Evolutionary conservation across 2,888 invertebrate species (phyloP).

Genomic region (Spialia ferax): DNA sequence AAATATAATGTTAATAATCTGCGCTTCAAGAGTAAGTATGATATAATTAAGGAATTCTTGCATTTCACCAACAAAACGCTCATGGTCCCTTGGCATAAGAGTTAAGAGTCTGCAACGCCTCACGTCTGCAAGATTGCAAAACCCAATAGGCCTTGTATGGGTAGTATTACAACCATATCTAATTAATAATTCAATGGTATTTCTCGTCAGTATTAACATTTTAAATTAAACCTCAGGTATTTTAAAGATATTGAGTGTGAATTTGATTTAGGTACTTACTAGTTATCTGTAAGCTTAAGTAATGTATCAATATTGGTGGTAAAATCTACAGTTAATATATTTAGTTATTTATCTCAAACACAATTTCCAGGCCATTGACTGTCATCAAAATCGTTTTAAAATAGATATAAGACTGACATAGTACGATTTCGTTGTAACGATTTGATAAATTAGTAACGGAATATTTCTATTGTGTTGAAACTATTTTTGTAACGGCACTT

Average conservation of each 20-base stretch:
- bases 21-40: conserved; percentile 3
- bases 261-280: conserved; percentile 71
- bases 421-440: conserved; percentile 62
- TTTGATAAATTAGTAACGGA: conserved; percentile 42
- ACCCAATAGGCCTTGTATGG: background rate
- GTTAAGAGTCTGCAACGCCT: too few relatives aligned
- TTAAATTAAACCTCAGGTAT: conserved; percentile 68
- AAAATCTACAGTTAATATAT: conserved; percentile 47
- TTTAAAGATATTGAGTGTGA: conserved; percentile 64
- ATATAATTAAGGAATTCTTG: background rate
- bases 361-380: background rate
- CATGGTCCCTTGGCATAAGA: background rate
- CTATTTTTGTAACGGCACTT: conserved; percentile 70
- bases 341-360: conserved; percentile 45
- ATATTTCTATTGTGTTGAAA: conserved; percentile 41
- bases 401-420: conserved; percentile 84
- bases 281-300: conserved; percentile 69
- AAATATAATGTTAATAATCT: conserved; percentile 1
- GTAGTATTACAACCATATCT: conserved; percentile 4
- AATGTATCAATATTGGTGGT: conserved; percentile 61
- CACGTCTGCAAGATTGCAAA: background rate
- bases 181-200: conserved; percentile 49
- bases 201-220: conserved; percentile 79
- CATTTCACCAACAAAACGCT: background rate
- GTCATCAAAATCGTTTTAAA: conserved; percentile 59